Evolutionary conservation across 2,888 invertebrate genomes (phyloP), one percentile per base, ranked within the genome.

Genomic region (Buathra laborator): DNA sequence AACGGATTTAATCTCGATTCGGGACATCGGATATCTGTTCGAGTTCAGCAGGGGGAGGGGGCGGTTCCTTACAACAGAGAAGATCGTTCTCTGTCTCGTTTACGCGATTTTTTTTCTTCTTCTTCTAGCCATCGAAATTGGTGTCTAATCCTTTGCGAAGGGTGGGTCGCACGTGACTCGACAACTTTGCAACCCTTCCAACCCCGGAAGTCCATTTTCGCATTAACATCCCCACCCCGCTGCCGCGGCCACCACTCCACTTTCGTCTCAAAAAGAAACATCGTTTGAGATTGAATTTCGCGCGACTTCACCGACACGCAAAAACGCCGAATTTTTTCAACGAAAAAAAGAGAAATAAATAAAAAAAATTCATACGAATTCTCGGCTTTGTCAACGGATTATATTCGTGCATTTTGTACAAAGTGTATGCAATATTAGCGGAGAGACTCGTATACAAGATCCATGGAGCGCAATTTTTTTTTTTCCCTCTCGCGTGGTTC

Each of bases 1-100:
- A 10, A 37, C n/a, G 19, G 53, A 53, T 56, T 56, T 71, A 12
- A 71, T 71, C 71, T 71, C 10, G 56, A 71, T 43, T 56, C 56
- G 43, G 16, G 16, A 19, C n/a, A 5, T 43, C 29, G n/a, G n/a
- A n/a, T 10, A 71, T 56, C 43, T 10, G 19, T 5, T 56, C 10
- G 6, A 2, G 37, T 37, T 37, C 37, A 1, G 37, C 37, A 9
- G 9, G 4, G 37, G 1, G 4, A 56, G 10, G 14, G 19, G 53
- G 7, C 9, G 16, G 37, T 19, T 16, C 12, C 10, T 10, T 10
- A 19, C 4, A 56, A 10, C 10, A 0, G 12, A 12, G 16, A 56
- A 53, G 16, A 24, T 68, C 24, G 24, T 24, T 2, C 24, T 56
- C 24, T 24, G 3, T 6, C 51, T 51, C 16, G 48, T 48, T 48